Percentiles rank a stretch among this genome's conserved stretches.
Conservation (phyloP, 2,797 vertebrate genomes). For the Arvicola amphibius region DNA sequence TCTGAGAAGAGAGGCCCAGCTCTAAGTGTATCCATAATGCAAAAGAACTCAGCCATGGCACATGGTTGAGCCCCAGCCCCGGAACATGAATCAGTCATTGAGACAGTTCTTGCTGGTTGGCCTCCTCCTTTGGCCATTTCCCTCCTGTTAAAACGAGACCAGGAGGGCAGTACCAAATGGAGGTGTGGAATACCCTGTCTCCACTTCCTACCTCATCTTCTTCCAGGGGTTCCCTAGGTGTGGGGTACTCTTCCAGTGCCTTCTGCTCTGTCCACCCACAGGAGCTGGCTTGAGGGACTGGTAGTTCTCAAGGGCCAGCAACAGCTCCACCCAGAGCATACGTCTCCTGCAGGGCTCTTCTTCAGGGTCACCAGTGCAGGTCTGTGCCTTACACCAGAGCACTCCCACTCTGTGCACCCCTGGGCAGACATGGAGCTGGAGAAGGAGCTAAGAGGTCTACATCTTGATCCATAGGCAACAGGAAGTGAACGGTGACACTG, state of each 20-base stretch:
- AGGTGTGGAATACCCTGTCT: no score
- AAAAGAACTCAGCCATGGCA: accelerated
- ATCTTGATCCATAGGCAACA: background rate
- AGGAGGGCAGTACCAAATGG: background rate
- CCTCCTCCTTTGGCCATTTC: background rate
- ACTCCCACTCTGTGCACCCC: background rate
- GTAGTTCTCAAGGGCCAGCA: accelerated
- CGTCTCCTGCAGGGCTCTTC: background rate
- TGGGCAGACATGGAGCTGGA: background rate
- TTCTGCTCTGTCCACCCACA: background rate
- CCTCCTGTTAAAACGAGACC: background rate
- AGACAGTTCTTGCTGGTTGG: accelerated
- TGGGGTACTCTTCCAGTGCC: accelerated
- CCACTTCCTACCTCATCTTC: background rate
- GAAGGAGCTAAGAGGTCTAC: background rate
- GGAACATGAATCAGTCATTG: background rate
- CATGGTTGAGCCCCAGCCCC: accelerated
- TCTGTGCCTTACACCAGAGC: background rate
- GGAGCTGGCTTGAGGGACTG: background rate
- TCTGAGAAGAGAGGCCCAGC: accelerated
- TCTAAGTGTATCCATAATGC: accelerated
- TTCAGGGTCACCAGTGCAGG: background rate
- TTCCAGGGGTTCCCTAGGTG: no score
- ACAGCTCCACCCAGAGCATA: background rate
- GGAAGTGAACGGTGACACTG: background rate